Evolutionary conservation across 2,888 invertebrate genomes (phyloP), one percentile per base, ranked within the genome.

Genomic region (Rhaphigaster nebulosa): DNA sequence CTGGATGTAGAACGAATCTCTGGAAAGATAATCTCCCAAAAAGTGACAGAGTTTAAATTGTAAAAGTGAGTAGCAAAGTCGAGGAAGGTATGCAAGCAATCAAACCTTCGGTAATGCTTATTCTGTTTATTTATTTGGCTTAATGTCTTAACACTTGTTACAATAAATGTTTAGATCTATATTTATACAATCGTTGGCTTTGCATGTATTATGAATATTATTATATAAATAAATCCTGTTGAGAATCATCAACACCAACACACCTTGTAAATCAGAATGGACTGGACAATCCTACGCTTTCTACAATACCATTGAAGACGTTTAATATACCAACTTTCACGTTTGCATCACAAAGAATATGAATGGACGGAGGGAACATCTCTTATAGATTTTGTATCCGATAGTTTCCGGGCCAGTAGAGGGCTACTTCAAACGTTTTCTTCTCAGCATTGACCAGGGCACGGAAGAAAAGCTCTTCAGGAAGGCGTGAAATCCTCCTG

Each of bases 391-490:
- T 70, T 70, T 38, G 20, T 38, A 76, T 76, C 70, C 15, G 1
- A 38, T 38, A 76, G 70, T 76, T 76, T 76, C 38, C 70, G 5
- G 70, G 34, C 70, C 70, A 76, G 38, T 23, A 76, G 70, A 38
- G 70, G 70, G 38, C 34, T 8, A 76, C 70, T 76, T 76, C 70
- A 76, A 76, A 76, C 65, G 70, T 23, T 76, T 1, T 38, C 70
- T 76, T 38, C 70, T 23, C 70, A 20, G 26, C 38, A 38, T 20
- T 76, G 70, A 76, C 70, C 70, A 76, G 23, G 70, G 6, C 20
- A 76, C 70, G 70, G 70, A 76, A 76, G 70, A 76, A 76, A 76
- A 76, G 70, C 70, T 76, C 70, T 76, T 38, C 70, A 76, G 34
- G 70, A 76, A 76, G 38, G 70, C 70, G 70, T 76, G 70, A 76